Evolutionary conservation across 2,113 vertebrate genomes (phyloP).

Genomic region (Phalacrocorax pelagicus): DNA sequence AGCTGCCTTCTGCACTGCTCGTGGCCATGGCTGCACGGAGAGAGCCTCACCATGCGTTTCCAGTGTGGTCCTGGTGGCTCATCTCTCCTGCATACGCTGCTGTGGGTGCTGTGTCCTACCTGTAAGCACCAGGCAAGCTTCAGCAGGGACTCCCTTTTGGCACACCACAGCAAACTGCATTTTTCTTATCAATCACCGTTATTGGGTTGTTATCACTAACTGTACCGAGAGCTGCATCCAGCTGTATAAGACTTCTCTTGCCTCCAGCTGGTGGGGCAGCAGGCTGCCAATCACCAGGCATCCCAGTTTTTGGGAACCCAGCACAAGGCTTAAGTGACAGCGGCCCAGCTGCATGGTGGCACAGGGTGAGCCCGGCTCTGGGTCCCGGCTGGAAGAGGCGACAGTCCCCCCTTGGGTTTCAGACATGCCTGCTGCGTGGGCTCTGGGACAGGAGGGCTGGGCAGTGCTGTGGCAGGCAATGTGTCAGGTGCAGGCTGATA

Average conservation of each 20-base stretch:
- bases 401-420: background rate
- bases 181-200: background rate
- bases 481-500: background rate
- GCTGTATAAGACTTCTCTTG: background rate
- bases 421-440: background rate
- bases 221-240: background rate
- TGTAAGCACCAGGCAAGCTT: background rate
- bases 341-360: rapidly evolving
- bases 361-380: rapidly evolving
- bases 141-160: background rate
- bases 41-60: rapidly evolving
- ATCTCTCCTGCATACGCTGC: rapidly evolving
- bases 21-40: rapidly evolving
- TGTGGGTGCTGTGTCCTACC: background rate
- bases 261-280: background rate
- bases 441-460: background rate
- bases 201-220: background rate
- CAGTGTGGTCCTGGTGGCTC: rapidly evolving
- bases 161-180: rapidly evolving
- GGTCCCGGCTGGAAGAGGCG: background rate
- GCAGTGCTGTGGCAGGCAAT: background rate
- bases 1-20: background rate
- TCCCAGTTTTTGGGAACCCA: background rate
- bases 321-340: background rate
- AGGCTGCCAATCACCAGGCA: background rate